Conservation (phyloP, 2,797 vertebrate genomes). For the Brachyrhaphis roseni region DNA sequence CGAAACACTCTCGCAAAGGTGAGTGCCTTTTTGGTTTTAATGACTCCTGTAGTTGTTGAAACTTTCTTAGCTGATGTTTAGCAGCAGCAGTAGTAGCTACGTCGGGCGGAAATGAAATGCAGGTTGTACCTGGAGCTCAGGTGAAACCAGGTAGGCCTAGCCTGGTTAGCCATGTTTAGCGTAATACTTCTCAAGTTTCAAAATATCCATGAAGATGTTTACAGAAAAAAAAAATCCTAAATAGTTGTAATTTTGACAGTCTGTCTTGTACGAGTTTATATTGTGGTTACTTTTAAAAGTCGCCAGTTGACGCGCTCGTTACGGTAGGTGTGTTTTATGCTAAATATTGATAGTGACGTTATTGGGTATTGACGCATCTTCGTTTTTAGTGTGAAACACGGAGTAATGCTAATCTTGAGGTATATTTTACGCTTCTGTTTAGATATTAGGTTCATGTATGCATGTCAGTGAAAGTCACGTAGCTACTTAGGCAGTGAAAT, state of each 20-base stretch:
- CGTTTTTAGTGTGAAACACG: neutral
- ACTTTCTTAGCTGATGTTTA: slow-evolving; percentile 47
- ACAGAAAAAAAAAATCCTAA: neutral
- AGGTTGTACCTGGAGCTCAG: slow-evolving; percentile 75
- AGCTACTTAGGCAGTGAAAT: neutral
- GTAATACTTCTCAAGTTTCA: slow-evolving; percentile 10
- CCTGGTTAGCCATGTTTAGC: slow-evolving; percentile 34
- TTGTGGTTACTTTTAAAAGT: neutral
- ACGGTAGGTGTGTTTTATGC: neutral
- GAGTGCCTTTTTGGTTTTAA: slow-evolving; percentile 21
- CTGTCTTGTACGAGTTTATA: neutral
- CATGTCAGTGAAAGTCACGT: neutral
- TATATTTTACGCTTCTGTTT: neutral
- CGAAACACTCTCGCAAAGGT: slow-evolving; percentile 35
- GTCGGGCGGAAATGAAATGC: slow-evolving; percentile 65
- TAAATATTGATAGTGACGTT: neutral
- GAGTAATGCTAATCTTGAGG: neutral
- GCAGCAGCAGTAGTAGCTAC: slow-evolving; percentile 6
- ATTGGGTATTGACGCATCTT: neutral
- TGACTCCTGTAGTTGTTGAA: slow-evolving; percentile 10
- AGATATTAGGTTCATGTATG: neutral
- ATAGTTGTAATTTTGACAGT: neutral
- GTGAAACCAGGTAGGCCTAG: slow-evolving; percentile 72
- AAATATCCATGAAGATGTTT: neutral
- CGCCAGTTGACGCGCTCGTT: neutral